Evolutionary conservation across 2,888 invertebrate genomes (phyloP).

Genomic region (Conops quadrifasciatus): DNA sequence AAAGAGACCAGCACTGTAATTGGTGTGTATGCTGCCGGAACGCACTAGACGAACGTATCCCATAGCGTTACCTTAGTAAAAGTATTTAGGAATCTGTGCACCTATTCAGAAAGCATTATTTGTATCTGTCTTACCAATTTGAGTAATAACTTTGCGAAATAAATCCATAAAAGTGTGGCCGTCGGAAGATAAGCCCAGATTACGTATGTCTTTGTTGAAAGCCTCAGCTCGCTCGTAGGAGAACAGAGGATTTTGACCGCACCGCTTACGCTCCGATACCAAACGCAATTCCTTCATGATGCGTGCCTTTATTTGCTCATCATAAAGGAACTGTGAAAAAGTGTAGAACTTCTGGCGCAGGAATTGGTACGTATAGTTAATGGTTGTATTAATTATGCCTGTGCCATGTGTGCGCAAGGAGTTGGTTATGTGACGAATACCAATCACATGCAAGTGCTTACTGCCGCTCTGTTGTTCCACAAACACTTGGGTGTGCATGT

Average conservation of each 20-base stretch:
- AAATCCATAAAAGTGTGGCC: slow-evolving; percentile 91
- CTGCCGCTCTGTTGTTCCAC: slow-evolving; percentile 90
- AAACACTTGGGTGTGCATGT: slow-evolving; percentile 95
- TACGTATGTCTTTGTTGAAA: slow-evolving; percentile 90
- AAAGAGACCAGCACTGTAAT: slow-evolving; percentile 90
- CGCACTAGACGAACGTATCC: slow-evolving; percentile 94
- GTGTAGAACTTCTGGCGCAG: slow-evolving; percentile 90
- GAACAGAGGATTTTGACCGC: slow-evolving; percentile 52
- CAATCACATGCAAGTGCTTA: slow-evolving; percentile 94
- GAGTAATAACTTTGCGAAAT: slow-evolving; percentile 89
- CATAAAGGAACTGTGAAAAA: slow-evolving; percentile 94
- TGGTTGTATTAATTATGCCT: slow-evolving; percentile 95
- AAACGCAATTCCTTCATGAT: slow-evolving; percentile 87
- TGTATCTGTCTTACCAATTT: slow-evolving; percentile 75
- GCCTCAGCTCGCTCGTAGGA: slow-evolving; percentile 89
- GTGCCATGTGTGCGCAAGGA: slow-evolving; percentile 96
- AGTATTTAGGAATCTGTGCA: too few relatives aligned
- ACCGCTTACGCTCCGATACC: slow-evolving; percentile 73
- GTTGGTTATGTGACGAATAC: slow-evolving; percentile 94
- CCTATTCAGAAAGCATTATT: neutral
- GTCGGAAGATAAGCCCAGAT: slow-evolving; percentile 82
- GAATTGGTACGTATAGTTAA: slow-evolving; percentile 93
- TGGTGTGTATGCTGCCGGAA: slow-evolving; percentile 92
- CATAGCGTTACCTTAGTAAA: slow-evolving; percentile 77
- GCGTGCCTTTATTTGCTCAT: slow-evolving; percentile 96